phyloP scores from a whole-genome alignment of 2,797 vertebrate genomes.

The Syndactyla subalaris region DNA sequence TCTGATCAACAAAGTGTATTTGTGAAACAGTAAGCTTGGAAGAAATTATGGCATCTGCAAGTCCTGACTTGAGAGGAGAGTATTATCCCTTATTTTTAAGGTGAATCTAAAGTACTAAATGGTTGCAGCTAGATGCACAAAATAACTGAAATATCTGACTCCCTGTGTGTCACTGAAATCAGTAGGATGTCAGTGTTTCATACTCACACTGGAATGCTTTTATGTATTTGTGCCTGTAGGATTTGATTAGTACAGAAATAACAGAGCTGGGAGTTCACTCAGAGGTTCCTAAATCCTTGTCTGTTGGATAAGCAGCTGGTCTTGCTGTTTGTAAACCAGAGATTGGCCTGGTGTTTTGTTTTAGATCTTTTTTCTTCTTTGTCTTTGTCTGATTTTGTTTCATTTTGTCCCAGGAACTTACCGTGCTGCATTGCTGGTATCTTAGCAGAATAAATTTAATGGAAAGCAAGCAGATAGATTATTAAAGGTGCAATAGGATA shows the following conservation, averaged over 20 bases:
- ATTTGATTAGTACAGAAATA: neutral
- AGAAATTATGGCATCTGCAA: neutral
- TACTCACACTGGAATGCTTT: neutral
- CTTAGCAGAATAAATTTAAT: neutral
- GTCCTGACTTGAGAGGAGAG: neutral
- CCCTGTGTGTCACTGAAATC: neutral
- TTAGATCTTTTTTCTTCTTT: neutral
- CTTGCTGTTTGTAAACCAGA: neutral
- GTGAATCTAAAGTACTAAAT: neutral
- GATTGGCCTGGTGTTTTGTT: neutral
- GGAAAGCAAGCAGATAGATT: neutral
- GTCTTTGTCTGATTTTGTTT: neutral
- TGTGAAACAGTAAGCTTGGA: neutral
- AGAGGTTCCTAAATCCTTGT: neutral
- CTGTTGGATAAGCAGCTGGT: neutral
- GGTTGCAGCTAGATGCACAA: neutral
- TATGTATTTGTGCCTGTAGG: neutral
- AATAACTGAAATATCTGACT: neutral
- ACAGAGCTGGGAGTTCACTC: neutral
- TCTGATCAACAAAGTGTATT: neutral
- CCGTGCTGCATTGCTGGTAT: accelerated
- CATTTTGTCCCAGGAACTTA: neutral
- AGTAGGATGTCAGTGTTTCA: neutral
- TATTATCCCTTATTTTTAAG: neutral
- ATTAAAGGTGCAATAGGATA: neutral